Conservation (phyloP, 2,797 vertebrate species). For the Gallinago nigripennis region DNA sequence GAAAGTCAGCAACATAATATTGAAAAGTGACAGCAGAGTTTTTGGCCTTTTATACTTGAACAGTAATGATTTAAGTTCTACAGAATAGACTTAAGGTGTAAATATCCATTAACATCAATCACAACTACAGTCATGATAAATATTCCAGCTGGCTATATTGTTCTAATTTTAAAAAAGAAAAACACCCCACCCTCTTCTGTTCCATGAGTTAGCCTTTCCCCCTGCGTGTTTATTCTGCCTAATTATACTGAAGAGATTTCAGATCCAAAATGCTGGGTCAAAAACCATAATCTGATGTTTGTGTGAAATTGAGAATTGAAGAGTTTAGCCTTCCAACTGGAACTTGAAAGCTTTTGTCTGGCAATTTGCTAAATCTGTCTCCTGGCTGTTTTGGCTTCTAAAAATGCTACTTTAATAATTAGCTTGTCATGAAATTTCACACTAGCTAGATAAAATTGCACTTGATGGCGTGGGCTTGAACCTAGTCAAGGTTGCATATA, state of each 20-base stretch:
- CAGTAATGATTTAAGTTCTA: background rate
- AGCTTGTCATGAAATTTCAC: background rate
- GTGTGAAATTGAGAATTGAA: background rate
- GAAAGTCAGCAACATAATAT: background rate
- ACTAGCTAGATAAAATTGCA: background rate
- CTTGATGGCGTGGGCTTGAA: background rate
- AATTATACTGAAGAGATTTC: background rate
- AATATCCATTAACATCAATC: background rate
- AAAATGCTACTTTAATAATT: background rate
- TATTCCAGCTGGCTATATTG: background rate
- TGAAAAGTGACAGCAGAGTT: background rate
- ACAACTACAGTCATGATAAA: background rate
- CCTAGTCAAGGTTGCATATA: background rate
- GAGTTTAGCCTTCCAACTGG: background rate
- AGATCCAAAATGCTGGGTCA: background rate
- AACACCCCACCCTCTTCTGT: background rate
- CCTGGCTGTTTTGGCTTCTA: background rate
- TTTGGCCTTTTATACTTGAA: background rate
- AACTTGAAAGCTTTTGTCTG: background rate
- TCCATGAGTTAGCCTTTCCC: background rate
- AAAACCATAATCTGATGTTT: background rate
- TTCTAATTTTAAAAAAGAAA: background rate
- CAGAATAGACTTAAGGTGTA: background rate
- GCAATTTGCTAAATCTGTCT: background rate
- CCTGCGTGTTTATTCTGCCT: background rate